Percentiles rank a stretch among this genome's conserved stretches.
These are phyloP conservation scores for Sebastes minor DNA, from an alignment of 2,797 vertebrate species.

Conservation along the genomic window DNA sequence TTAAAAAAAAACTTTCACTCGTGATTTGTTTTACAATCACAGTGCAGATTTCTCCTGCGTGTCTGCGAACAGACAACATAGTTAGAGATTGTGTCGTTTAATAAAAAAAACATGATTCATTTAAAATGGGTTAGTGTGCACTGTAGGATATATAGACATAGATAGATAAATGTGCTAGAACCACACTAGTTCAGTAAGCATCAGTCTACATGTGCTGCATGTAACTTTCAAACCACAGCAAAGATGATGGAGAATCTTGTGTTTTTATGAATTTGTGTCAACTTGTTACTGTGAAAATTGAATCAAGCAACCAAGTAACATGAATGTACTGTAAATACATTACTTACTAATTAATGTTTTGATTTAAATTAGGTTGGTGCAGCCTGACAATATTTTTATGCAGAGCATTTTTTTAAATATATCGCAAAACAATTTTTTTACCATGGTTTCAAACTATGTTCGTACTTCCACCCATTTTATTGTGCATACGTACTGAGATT, in stretches of 20 bases:
- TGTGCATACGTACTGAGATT: background rate
- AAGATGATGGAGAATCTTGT: background rate
- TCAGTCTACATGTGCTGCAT: background rate
- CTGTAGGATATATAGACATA: background rate
- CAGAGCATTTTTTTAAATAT: background rate
- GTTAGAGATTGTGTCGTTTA: background rate
- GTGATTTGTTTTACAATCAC: background rate
- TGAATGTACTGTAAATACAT: background rate
- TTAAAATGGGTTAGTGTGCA: background rate
- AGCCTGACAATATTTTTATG: background rate
- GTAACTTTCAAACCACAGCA: background rate
- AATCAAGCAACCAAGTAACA: background rate
- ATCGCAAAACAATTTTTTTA: background rate
- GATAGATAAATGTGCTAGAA: background rate
- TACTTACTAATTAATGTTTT: background rate
- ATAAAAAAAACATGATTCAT: background rate
- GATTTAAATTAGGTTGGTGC: background rate
- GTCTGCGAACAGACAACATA: background rate
- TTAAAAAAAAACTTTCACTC: background rate
- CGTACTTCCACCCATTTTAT: background rate
- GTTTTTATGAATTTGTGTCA: background rate
- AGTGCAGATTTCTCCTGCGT: background rate
- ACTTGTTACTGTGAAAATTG: background rate
- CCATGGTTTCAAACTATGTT: background rate
- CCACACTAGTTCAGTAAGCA: background rate